These are phyloP conservation scores for Calypte anna DNA, from an alignment of 2,113 vertebrate genomes.

Conservation along the genomic window DNA sequence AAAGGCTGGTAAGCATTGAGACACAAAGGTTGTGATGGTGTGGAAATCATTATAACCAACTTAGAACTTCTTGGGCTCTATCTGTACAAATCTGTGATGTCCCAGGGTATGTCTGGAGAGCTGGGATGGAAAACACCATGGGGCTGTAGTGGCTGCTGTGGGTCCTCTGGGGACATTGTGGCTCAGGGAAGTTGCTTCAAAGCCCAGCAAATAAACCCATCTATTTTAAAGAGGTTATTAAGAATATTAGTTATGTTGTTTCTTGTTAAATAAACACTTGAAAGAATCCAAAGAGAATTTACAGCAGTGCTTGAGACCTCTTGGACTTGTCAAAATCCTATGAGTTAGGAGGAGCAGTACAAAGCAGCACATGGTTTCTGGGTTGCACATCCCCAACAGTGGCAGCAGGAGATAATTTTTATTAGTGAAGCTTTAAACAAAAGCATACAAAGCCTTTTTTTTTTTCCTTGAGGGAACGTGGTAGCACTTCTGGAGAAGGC, in stretches of 20 bases:
- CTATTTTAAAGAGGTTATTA: neutral
- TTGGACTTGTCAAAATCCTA: neutral
- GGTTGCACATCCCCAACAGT: neutral
- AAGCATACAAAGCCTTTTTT: neutral
- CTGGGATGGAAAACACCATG: rapidly evolving
- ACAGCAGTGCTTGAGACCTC: neutral
- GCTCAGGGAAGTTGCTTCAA: neutral
- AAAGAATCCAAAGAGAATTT: neutral
- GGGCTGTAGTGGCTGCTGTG: neutral
- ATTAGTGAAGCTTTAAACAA: neutral
- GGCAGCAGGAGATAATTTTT: neutral
- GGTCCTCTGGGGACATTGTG: neutral
- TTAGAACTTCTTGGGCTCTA: rapidly evolving
- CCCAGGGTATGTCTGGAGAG: rapidly evolving
- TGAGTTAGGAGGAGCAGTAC: neutral
- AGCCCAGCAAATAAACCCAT: neutral
- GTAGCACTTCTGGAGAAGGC: neutral
- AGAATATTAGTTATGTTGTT: neutral
- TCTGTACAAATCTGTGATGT: neutral
- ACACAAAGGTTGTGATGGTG: neutral
- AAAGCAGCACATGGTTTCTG: rapidly evolving
- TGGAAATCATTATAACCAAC: neutral
- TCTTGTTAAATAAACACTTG: neutral
- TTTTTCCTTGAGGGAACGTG: neutral
- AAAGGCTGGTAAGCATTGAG: neutral